Evolutionary conservation across 2,797 vertebrate genomes (phyloP).

Genomic region (Triplophysa bombifrons): DNA sequence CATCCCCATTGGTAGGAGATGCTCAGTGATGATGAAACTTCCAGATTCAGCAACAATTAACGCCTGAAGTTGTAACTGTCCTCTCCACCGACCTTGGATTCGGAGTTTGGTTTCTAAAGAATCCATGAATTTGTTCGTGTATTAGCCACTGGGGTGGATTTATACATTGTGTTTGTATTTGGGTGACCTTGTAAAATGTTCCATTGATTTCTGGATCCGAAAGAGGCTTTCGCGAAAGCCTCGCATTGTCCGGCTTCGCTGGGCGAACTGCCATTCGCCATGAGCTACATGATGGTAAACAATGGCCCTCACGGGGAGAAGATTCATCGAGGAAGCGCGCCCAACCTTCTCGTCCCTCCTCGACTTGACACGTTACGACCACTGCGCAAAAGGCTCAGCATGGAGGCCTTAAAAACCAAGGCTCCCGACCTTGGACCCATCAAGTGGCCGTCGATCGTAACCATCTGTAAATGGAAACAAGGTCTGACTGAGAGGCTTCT

Average conservation of each 20-base stretch:
- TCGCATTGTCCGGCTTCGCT: slow-evolving; percentile 34
- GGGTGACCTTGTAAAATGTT: slow-evolving; percentile 31
- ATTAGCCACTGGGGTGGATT: slow-evolving; percentile 17
- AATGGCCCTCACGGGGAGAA: slow-evolving; percentile 62
- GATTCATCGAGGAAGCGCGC: slow-evolving; percentile 69
- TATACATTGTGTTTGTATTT: slow-evolving; percentile 28
- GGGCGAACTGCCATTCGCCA: slow-evolving; percentile 43
- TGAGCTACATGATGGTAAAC: slow-evolving; percentile 68
- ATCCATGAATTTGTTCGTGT: slow-evolving; percentile 26
- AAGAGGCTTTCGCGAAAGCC: slow-evolving; percentile 33
- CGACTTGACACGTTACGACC: slow-evolving; percentile 36
- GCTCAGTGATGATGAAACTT: slow-evolving; percentile 36
- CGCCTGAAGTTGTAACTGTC: neutral
- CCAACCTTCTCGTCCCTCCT: slow-evolving; percentile 63
- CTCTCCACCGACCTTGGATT: slow-evolving; percentile 31
- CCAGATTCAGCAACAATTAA: neutral
- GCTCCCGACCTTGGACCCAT: slow-evolving; percentile 64
- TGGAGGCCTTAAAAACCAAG: slow-evolving; percentile 66
- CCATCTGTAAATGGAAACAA: slow-evolving; percentile 75
- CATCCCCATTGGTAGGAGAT: slow-evolving; percentile 6
- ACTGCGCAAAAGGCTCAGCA: slow-evolving; percentile 70
- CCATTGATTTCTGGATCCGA: slow-evolving; percentile 29
- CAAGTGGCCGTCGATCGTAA: slow-evolving; percentile 72
- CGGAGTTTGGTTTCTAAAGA: slow-evolving; percentile 21
- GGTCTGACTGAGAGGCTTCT: slow-evolving; percentile 70